These are phyloP conservation scores for Lithophane leautieri DNA, from an alignment of 2,888 invertebrate genomes.

Conservation along the genomic window DNA sequence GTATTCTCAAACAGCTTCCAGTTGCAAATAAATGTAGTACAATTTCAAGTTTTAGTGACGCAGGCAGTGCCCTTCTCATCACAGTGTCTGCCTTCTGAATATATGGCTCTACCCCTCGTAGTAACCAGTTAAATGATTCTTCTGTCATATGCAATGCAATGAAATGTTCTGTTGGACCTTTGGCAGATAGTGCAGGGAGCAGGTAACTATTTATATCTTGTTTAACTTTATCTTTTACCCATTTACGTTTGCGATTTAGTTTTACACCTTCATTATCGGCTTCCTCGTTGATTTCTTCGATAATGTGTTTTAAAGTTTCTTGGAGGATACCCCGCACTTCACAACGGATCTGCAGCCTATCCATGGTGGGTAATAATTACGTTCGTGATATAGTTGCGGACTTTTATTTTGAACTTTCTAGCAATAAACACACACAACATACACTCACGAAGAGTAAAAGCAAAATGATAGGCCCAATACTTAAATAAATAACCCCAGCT, in stretches of 20 bases:
- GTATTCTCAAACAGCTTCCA: conserved; percentile 32
- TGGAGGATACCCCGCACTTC: conserved; percentile 17
- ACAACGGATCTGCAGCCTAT: conserved; percentile 24
- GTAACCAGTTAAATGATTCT: conserved; percentile 44
- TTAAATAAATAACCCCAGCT: background rate
- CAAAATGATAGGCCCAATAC: background rate
- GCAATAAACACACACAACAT: background rate
- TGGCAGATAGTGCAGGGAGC: background rate
- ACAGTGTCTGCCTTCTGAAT: conserved; percentile 53
- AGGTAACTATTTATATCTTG: conserved; percentile 18
- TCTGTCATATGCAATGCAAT: conserved; percentile 34
- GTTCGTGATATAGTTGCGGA: background rate
- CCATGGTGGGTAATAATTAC: conserved; percentile 8
- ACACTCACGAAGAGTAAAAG: background rate
- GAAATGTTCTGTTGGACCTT: conserved; percentile 26
- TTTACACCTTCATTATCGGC: conserved; percentile 6
- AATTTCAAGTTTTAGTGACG: conserved; percentile 47
- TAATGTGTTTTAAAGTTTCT: conserved; percentile 30
- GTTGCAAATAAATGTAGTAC: conserved; percentile 45
- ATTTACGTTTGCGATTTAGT: conserved; percentile 32
- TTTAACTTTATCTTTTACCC: conserved; percentile 33
- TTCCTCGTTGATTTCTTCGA: conserved; percentile 36
- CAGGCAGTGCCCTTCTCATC: conserved; percentile 46
- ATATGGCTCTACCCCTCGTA: conserved; percentile 39
- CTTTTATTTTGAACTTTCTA: background rate